Percentiles rank a stretch among this genome's conserved stretches.
Evolutionary conservation across 2,888 invertebrate genomes (phyloP).

Genomic region (Cylloceria caligata): DNA sequence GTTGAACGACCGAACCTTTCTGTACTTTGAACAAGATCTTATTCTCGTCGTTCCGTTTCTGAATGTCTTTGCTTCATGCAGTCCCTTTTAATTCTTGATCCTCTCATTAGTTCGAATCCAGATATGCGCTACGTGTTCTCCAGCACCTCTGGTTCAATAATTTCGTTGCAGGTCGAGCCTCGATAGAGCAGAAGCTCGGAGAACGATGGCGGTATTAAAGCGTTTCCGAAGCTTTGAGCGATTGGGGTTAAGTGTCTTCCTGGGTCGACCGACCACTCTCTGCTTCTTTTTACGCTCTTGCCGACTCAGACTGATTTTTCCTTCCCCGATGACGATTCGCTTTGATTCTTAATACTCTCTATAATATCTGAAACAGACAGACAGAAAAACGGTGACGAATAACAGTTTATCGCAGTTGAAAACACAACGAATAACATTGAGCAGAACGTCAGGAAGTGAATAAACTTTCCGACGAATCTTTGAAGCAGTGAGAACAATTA

Average conservation of each 20-base stretch:
- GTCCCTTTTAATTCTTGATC: not conserved
- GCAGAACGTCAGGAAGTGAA: not conserved
- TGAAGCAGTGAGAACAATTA: not conserved
- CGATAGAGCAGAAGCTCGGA: not conserved
- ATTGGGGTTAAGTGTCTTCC: slow-evolving; percentile 71
- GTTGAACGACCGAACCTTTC: not conserved
- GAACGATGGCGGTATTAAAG: slow-evolving; percentile 60
- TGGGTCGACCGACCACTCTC: slow-evolving; percentile 2
- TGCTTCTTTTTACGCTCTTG: slow-evolving; percentile 13
- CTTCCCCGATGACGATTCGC: not conserved
- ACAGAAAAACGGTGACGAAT: slow-evolving; percentile 20
- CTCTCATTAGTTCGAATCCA: not conserved
- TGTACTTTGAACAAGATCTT: not conserved
- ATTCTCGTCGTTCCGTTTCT: not conserved
- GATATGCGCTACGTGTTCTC: not conserved
- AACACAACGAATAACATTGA: not conserved
- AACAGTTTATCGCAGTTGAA: not conserved
- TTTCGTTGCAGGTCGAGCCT: slow-evolving; percentile 10
- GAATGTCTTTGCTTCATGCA: slow-evolving; percentile 10
- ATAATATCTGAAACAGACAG: slow-evolving; percentile 53
- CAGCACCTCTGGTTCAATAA: slow-evolving; percentile 4
- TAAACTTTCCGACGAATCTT: not conserved
- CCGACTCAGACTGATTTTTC: slow-evolving; percentile 10
- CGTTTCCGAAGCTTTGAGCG: slow-evolving; percentile 66
- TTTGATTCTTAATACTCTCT: not conserved